Base-by-base conservation (phyloP, 2,113 vertebrate species). In the Tragulus kanchil region DNA sequence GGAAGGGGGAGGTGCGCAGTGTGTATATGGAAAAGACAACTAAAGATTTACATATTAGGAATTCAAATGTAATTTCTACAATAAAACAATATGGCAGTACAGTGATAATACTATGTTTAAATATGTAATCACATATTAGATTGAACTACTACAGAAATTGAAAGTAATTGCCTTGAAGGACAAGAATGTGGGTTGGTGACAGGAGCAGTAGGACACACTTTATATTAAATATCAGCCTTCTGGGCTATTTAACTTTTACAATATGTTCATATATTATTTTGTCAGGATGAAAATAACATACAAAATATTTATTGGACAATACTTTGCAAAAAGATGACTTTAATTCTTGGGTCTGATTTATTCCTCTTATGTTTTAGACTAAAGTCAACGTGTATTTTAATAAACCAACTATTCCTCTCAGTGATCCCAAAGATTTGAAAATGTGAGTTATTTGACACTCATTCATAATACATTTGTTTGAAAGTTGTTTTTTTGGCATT, bases 1-100 rank as follows among this genome's bases (percentile, higher is more conserved):
- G 10, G 54, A 71, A 6, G 1, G 88, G 36, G 14, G 52, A 77
- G 23, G 25, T 31, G 19, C 45, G 6, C 8, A 14, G 15, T 23
- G 12, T 50, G 3, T 65, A 28, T 69, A 45, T 13, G 3, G 7
- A 69, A 81, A 87, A 52, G 0, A 90, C 28, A n/a, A 5, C 28
- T 62, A 59, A 86, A 54, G 64, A 45, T 61, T 81, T 13, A n/a
- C 36, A 28, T 42, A 21, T 73, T 48, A 89, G 45, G 9, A 75
- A 86, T 78, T 19, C 89, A 97, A 94, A 31, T 23, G 17, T 62
- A 69, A 54, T 77, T 31, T 87, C 13, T 95, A 90, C 64, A 85
- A 92, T 61, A 64, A 36, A 50, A n/a, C 16, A 59, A 89, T 23
- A 84, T 83, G 77, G 7, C 10, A 77, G 6, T 65, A 71, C 14